Evolutionary conservation across 2,113 vertebrate genomes (phyloP).

Genomic region (Gobio gobio): DNA sequence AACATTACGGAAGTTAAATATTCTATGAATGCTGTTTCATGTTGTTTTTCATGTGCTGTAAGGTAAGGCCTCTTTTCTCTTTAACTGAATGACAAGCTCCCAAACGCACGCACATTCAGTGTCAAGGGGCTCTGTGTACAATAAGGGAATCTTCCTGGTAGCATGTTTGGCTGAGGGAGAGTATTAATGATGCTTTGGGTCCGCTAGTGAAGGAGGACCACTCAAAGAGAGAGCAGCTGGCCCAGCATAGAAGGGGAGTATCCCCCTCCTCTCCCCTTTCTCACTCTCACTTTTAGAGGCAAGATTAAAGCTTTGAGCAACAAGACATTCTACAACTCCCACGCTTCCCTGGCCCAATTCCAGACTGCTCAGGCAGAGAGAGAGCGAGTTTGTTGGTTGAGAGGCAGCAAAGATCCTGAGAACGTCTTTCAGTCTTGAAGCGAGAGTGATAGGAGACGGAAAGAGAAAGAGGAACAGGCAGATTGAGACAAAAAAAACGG

Average conservation of each 20-base stretch:
- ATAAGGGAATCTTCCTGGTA: background rate
- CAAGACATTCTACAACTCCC: constrained; percentile 48
- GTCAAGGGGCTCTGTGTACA: background rate
- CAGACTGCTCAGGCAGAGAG: constrained; percentile 33
- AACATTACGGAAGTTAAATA: background rate
- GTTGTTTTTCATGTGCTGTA: background rate
- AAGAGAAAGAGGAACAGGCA: constrained; percentile 5
- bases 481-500: background rate
- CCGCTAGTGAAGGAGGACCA: background rate
- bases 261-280: constrained; percentile 11
- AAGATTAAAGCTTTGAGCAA: constrained; percentile 50
- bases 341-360: constrained; percentile 42
- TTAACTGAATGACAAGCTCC: background rate
- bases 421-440: constrained; percentile 16
- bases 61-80: background rate
- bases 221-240: constrained; percentile 21
- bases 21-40: background rate
- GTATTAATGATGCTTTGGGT: constrained; percentile 5
- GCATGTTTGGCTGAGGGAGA: background rate
- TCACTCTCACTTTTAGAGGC: constrained; percentile 25
- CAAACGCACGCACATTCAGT: background rate
- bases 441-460: constrained; percentile 5
- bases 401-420: constrained; percentile 31
- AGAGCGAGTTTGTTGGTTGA: constrained; percentile 9
- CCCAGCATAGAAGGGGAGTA: background rate